phyloP scores from a whole-genome alignment of 2,888 invertebrate species.

The Trichopria drosophilae region DNA sequence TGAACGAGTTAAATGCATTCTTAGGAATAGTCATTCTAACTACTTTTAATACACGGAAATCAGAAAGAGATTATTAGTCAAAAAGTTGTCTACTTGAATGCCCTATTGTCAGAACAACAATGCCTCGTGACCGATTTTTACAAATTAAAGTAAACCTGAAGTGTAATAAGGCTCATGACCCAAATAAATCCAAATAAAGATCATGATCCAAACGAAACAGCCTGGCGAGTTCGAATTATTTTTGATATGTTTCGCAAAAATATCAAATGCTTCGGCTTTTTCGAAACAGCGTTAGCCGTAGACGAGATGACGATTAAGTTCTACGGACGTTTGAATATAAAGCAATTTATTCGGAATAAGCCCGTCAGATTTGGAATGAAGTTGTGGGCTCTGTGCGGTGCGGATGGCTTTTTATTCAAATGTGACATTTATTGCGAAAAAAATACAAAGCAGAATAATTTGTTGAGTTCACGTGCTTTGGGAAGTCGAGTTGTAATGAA shows the following conservation, averaged over 20 bases:
- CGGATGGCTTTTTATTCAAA: too few relatives aligned
- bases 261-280: too few relatives aligned
- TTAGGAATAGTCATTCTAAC: too few relatives aligned
- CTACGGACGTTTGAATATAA: background rate
- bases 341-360: too few relatives aligned
- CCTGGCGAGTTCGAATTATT: background rate
- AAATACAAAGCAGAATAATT: background rate
- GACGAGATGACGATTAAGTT: background rate
- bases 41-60: background rate
- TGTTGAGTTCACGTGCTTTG: background rate
- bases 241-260: too few relatives aligned
- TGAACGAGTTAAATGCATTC: too few relatives aligned
- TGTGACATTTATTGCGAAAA: background rate
- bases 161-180: background rate
- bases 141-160: background rate
- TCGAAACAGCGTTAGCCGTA: too few relatives aligned
- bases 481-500: slow-evolving; percentile 3
- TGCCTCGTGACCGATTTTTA: background rate
- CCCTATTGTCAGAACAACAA: background rate
- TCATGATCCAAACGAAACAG: background rate
- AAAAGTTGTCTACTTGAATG: too few relatives aligned
- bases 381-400: too few relatives aligned
- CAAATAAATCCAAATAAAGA: too few relatives aligned
- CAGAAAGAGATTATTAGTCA: background rate
- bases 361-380: background rate